Conservation (phyloP, 2,888 invertebrate species). For the Troides aeacus region DNA sequence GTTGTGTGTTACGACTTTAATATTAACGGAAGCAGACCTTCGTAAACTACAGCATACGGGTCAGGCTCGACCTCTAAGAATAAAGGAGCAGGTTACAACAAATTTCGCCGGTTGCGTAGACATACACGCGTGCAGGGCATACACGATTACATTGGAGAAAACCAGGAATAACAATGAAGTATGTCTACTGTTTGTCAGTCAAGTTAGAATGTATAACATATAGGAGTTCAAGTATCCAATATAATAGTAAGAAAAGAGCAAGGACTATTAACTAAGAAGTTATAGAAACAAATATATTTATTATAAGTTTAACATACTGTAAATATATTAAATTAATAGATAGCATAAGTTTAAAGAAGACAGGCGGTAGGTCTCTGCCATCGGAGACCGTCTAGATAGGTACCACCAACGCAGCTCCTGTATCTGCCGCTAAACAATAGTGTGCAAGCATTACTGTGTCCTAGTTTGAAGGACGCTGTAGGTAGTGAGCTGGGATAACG, state of each 20-base stretch:
- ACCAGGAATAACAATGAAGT: conserved; percentile 28
- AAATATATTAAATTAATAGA: no score
- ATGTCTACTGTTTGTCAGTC: conserved; percentile 22
- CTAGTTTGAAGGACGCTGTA: no score
- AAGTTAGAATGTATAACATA: conserved; percentile 2
- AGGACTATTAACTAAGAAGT: background rate
- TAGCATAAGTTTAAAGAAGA: no score
- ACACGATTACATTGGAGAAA: conserved; percentile 19
- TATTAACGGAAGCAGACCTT: background rate
- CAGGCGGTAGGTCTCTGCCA: no score
- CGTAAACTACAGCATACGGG: background rate
- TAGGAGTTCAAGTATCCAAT: background rate
- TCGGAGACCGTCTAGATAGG: no score
- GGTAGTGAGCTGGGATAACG: no score
- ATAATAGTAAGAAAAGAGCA: background rate
- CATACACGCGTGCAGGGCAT: conserved; percentile 30
- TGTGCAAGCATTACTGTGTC: no score
- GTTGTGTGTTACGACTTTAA: background rate
- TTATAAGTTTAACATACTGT: no score
- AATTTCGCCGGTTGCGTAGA: conserved; percentile 53
- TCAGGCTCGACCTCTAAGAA: conserved; percentile 32
- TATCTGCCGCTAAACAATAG: no score
- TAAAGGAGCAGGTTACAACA: conserved; percentile 50
- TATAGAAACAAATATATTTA: no score
- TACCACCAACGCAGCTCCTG: no score